Base-by-base conservation (phyloP, 2,113 vertebrate genomes). In the Toxostoma redivivum region DNA sequence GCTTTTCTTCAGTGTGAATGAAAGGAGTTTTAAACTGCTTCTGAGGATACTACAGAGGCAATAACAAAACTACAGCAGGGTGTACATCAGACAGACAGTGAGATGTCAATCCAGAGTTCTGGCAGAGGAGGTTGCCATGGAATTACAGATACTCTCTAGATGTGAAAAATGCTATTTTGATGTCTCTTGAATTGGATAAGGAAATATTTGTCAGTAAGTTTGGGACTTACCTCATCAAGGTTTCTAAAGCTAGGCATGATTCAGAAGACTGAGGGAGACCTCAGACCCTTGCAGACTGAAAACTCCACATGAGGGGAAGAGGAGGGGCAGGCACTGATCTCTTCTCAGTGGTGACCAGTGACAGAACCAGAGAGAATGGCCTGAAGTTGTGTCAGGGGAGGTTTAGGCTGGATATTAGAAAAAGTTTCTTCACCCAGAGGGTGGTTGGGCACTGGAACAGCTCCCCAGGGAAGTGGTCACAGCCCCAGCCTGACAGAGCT, bases 111-210 rank as follows among this genome's bases (percentile, higher is more conserved):
- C 67, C 8, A 4, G 33, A 38, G 22, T 60, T 58, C 56, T 80
- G 62, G 47, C 58, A 78, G 62, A 90, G 37, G 20, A 83, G 30
- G 48, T 92, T 95, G 69, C 79, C 88, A 81, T 95, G 85, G 94
- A 94, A 88, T 88, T 87, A 22, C 30, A 78, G 51, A 67, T 78
- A 47, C 27, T 86, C 88, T 38, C 24, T 86, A 74, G 62, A 77
- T 90, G 47, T 90, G 67, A 93, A 95, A 93, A 92, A 83, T 74
- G 56, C 1, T 94, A 71, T 93, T 96, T 92, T 92, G 76, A 86
- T 90, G 33, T 93, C 27, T 93, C 48, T 78, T 85, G 42, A 92
- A 71, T 50, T 87, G 25, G 16, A 58, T 87, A 70, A 86, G 91
- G 65, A 95, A 89, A 83, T 78, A 80, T 73, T 91, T 93, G 24